A percentile compares a stretch with the other conserved stretches of the same genome.
Evolutionary conservation across 2,113 vertebrate species (phyloP).

Genomic region (Morone chrysops): DNA sequence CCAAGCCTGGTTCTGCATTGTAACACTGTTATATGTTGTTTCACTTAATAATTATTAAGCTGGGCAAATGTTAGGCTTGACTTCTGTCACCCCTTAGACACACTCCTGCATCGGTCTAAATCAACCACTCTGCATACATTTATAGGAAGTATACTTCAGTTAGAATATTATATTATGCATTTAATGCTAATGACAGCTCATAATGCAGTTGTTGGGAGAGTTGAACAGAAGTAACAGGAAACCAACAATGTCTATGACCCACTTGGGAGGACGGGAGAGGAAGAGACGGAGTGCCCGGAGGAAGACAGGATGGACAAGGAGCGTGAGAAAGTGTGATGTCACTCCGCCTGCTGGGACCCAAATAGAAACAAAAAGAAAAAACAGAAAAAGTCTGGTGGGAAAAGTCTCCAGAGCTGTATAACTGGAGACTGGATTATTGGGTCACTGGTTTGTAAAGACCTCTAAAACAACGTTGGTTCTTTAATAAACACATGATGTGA

Average conservation of each 20-base stretch:
- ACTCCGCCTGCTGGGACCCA: slow-evolving; percentile 21
- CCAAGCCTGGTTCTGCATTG: no score
- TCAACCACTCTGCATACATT: not conserved
- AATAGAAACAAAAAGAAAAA: not conserved
- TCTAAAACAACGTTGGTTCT: not conserved
- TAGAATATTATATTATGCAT: not conserved
- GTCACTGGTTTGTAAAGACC: slow-evolving; percentile 3
- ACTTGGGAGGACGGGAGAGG: slow-evolving; percentile 27
- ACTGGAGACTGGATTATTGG: not conserved
- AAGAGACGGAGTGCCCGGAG: slow-evolving; percentile 37
- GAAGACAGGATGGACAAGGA: slow-evolving; percentile 60
- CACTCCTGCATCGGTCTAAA: not conserved
- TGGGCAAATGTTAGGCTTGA: not conserved
- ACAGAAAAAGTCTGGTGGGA: slow-evolving; percentile 42
- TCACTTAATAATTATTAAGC: no score
- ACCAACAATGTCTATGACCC: not conserved
- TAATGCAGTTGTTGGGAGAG: no score
- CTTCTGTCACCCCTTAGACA: not conserved
- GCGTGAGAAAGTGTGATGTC: slow-evolving; percentile 72
- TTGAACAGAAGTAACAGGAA: slow-evolving; percentile 9
- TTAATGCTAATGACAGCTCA: not conserved
- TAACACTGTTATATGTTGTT: no score
- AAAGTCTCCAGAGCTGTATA: slow-evolving; percentile 12
- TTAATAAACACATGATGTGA: not conserved
- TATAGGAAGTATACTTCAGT: not conserved